phyloP scores from a whole-genome alignment of 2,888 invertebrate genomes.

The Drosophila dives region DNA sequence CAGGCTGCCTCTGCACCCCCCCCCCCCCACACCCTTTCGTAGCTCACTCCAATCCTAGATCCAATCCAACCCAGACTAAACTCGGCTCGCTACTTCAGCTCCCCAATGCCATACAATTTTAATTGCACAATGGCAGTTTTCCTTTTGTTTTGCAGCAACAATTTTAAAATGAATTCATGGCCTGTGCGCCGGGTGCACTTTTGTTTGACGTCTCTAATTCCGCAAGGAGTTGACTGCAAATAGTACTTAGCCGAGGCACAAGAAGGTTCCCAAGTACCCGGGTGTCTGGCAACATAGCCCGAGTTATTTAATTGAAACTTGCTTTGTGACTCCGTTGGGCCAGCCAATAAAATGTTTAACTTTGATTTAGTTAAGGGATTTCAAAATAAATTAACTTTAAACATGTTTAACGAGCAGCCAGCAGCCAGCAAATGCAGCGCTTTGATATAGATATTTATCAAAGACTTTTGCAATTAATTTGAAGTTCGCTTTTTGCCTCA shows the following conservation, averaged over 20 bases:
- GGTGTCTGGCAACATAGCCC: conserved; percentile 8
- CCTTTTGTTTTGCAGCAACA: conserved; percentile 73
- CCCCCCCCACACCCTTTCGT: conserved; percentile 8
- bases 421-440: not conserved
- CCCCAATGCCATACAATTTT: conserved; percentile 79
- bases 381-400: conserved; percentile 64
- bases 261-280: not conserved
- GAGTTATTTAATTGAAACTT: conserved; percentile 79
- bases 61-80: conserved; percentile 17
- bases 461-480: too few relatives aligned
- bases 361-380: conserved; percentile 81
- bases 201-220: conserved; percentile 75
- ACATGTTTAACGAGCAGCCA: conserved; percentile 11
- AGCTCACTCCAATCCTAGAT: not conserved
- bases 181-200: conserved; percentile 56
- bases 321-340: conserved; percentile 76
- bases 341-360: conserved; percentile 80
- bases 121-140: conserved; percentile 79
- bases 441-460: not conserved
- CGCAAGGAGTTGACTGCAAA: conserved; percentile 63
- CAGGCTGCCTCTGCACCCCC: conserved; percentile 55
- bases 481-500: not conserved
- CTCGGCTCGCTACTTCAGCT: conserved; percentile 29
- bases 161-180: conserved; percentile 81
- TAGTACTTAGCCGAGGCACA: conserved; percentile 18